phyloP scores from a whole-genome alignment of 30 jellyfish, hydroid and myxozoan genomes.

The Hydractinia echinata region DNA sequence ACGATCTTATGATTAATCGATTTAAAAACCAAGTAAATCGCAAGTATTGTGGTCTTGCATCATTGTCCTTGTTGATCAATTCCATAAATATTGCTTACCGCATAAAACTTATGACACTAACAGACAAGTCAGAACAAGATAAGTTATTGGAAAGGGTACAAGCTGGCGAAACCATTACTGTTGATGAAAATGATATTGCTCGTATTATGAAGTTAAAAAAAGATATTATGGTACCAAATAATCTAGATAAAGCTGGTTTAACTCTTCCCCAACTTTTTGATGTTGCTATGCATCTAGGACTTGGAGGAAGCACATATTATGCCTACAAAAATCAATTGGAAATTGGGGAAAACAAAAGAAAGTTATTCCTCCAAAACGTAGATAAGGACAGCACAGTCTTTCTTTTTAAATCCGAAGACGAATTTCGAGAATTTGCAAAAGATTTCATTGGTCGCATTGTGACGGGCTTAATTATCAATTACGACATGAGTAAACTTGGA shows the following conservation, averaged over 20 bases:
- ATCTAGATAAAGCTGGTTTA: conserved; percentile 4
- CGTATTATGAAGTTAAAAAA: neutral
- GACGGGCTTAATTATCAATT: conserved; percentile 35
- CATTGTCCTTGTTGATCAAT: conserved; percentile 16
- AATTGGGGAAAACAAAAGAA: neutral
- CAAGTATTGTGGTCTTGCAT: conserved; percentile 26
- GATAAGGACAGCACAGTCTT: neutral
- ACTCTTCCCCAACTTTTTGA: conserved; percentile 5
- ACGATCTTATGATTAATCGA: neutral
- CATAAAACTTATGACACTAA: neutral
- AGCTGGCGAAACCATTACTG: neutral
- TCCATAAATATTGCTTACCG: neutral
- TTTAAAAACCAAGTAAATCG: neutral
- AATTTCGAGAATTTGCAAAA: neutral
- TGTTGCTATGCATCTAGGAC: neutral
- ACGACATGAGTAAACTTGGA: conserved; percentile 52
- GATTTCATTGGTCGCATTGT: conserved; percentile 4
- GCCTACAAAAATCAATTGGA: neutral
- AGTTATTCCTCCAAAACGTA: neutral
- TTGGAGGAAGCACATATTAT: conserved; percentile 9
- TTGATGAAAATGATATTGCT: conserved; percentile 3
- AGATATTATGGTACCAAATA: neutral
- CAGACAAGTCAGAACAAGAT: neutral
- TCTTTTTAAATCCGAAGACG: conserved; percentile 1
- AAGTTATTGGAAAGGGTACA: neutral